These are phyloP conservation scores for Tamias sibiricus DNA, from an alignment of 2,113 vertebrate genomes.

Conservation along the genomic window DNA sequence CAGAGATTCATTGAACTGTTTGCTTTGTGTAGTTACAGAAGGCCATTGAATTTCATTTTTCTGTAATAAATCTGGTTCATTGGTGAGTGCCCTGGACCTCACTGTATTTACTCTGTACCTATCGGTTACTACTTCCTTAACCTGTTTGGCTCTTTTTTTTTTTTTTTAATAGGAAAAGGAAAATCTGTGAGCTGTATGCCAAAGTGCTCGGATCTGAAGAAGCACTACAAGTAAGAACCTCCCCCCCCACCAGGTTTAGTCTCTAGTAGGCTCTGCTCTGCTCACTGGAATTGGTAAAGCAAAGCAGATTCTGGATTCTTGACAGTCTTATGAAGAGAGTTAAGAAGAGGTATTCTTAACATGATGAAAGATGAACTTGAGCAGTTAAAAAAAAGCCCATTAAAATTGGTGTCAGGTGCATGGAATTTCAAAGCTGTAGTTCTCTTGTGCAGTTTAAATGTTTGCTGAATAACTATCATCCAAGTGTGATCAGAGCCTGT, in stretches of 20 bases:
- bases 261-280: conserved; percentile 30
- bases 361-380: conserved; percentile 51
- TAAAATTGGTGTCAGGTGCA: conserved; percentile 28
- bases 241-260: neutral
- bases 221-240: conserved; percentile 93
- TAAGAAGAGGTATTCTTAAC: conserved; percentile 52
- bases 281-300: conserved; percentile 65
- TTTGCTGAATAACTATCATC: conserved; percentile 13
- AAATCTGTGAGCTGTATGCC: conserved; percentile 96
- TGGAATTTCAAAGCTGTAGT: neutral
- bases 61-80: conserved; percentile 28
- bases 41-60: conserved; percentile 48
- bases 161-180: conserved; percentile 89
- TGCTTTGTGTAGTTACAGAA: conserved; percentile 4
- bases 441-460: neutral
- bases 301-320: conserved; percentile 45
- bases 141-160: conserved; percentile 69
- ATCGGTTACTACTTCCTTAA: conserved; percentile 31
- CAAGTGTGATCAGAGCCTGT: neutral
- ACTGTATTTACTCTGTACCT: conserved; percentile 8
- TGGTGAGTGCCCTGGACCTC: neutral
- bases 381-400: neutral
- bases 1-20: conserved; percentile 17
- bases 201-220: conserved; percentile 93
- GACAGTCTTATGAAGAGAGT: conserved; percentile 30